Evolutionary conservation across 2,797 vertebrate genomes (phyloP).

Genomic region (Labroides dimidiatus): DNA sequence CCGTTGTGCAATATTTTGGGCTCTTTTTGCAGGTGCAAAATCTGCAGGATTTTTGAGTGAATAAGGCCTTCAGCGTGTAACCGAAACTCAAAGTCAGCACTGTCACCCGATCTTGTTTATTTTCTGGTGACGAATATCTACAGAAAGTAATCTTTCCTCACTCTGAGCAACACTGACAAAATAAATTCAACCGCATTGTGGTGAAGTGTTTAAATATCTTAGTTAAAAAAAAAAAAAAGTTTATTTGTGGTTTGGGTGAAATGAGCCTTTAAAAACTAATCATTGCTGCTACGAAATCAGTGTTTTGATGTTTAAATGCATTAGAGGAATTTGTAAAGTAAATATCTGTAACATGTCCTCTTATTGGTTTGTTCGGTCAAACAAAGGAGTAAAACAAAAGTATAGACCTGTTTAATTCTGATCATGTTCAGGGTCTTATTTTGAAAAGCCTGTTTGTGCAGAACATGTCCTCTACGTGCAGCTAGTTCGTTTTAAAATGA

Average conservation of each 20-base stretch:
- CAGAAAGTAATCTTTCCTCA: no score
- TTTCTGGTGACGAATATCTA: no score
- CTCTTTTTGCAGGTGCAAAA: no score
- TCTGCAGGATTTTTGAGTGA: no score
- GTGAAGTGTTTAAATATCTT: not conserved
- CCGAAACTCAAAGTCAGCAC: no score
- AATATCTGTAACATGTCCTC: not conserved
- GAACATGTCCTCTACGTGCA: conserved; percentile 2
- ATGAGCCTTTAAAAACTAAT: conserved; percentile 36
- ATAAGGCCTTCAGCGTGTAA: no score
- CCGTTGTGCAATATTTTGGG: no score
- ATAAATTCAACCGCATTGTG: not conserved
- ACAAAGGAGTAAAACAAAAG: not conserved
- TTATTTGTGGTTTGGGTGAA: conserved; percentile 33
- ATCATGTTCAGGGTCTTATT: not conserved
- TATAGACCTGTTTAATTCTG: not conserved
- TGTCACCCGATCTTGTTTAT: no score
- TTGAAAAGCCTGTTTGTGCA: conserved; percentile 1
- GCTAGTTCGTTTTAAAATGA: not conserved
- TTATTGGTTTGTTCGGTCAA: not conserved
- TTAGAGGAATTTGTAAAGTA: not conserved
- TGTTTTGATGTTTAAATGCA: conserved; percentile 26
- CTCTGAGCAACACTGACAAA: not conserved
- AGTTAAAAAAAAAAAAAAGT: not conserved
- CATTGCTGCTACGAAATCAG: conserved; percentile 41